These are phyloP conservation scores for Micrastur ruficollis DNA, from an alignment of 2,797 vertebrate species.

Conservation along the genomic window DNA sequence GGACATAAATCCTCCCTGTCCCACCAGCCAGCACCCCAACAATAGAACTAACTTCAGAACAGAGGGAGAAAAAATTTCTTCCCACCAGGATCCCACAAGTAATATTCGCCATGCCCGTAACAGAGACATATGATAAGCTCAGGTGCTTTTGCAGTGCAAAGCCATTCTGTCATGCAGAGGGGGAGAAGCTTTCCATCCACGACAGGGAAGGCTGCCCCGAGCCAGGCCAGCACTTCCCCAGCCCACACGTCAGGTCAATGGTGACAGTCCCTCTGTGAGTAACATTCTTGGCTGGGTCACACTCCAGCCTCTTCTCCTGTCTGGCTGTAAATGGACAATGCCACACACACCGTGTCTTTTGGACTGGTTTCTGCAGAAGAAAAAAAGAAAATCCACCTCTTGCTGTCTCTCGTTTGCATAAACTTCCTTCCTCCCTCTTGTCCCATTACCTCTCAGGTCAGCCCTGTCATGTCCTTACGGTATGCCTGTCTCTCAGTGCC, in stretches of 20 bases:
- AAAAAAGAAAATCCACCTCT: not conserved
- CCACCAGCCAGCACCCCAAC: not conserved
- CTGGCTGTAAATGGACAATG: not conserved
- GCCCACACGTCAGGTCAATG: not conserved
- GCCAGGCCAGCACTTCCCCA: not conserved
- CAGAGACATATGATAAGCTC: not conserved
- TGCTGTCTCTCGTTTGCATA: not conserved
- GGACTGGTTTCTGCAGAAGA: not conserved
- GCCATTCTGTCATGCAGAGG: not conserved
- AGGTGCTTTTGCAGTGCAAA: not conserved
- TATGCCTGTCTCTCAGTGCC: not conserved
- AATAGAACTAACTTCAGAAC: not conserved
- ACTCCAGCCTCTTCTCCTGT: not conserved
- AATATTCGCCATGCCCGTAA: not conserved
- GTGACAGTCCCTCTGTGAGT: not conserved
- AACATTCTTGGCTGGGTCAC: fast-evolving
- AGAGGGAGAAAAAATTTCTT: not conserved
- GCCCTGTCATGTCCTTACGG: not conserved
- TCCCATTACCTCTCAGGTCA: not conserved
- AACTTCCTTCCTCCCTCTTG: not conserved
- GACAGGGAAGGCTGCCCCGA: not conserved
- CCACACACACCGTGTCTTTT: fast-evolving
- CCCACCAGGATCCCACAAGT: not conserved
- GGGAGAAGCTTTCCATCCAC: not conserved
- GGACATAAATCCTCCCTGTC: not conserved